Base-by-base conservation (phyloP, 1,140 invertebrate genomes). In the Cydia pomonella region DNA sequence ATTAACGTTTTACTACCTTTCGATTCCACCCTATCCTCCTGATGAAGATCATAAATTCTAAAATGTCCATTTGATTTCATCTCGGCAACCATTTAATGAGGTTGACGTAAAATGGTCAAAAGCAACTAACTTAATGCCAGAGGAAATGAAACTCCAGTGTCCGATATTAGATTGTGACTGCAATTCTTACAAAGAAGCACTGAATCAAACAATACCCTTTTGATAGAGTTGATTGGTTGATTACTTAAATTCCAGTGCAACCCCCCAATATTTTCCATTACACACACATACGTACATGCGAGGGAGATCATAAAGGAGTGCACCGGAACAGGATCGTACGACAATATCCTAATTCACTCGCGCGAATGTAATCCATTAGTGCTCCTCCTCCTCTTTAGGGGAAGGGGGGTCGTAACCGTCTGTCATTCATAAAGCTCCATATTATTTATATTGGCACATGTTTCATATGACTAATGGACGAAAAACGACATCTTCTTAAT, bases 291-390 rank as follows among this genome's bases (percentile, higher is more conserved):
- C 78, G 21, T 41, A 33, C 41, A 44, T 66, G 69, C 47, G 74
- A 73, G 76, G 62, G 72, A 64, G 50, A 82, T 79, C 80, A 84
- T 86, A 87, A 88, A 90, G 84, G 86, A 88, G 84, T 92, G 88
- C 87, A 89, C 84, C 88, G 90, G 86, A 91, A 90, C 87, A 88
- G 47, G 84, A 90, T 90, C 85, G 81, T 79, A 90, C 88, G 89
- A 91, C 91, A 92, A 91, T 92, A 92, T 92, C 89, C 91, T 92
- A 92, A 92, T 92, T 92, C 91, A 92, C 86, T 91, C 86, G 87
- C 86, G 84, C 88, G 88, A 88, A 87, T 90, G 90, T 92, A 92
- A 92, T 92, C 90, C 90, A 92, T 92, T 92, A 92, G 89, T 87
- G 84, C 81, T 77, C 80, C 82, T 77, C 78, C 74, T 77, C 78